phyloP scores from a whole-genome alignment of 2,113 vertebrate species.

The Brevimyrus niger region DNA sequence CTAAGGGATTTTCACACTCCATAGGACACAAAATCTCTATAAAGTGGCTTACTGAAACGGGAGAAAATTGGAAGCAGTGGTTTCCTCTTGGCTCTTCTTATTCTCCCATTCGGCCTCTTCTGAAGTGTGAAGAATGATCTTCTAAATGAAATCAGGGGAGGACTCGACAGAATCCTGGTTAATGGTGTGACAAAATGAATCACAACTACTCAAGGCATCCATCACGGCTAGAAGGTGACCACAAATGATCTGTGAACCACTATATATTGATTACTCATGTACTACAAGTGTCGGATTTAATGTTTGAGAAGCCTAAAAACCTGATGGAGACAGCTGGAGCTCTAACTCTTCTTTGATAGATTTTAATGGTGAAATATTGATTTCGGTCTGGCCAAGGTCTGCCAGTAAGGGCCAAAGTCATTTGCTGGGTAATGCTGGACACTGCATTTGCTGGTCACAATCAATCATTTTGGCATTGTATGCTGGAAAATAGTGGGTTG shows the following conservation, averaged over 20 bases:
- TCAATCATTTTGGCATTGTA: slow-evolving; percentile 92
- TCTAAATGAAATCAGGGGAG: slow-evolving; percentile 84
- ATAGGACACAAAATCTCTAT: slow-evolving; percentile 77
- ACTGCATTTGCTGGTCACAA: slow-evolving; percentile 71
- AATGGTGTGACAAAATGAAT: slow-evolving; percentile 99
- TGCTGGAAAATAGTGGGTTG: slow-evolving; percentile 25
- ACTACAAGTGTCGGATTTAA: slow-evolving; percentile 98
- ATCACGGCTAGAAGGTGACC: slow-evolving; percentile 93
- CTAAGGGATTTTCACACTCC: slow-evolving; percentile 74
- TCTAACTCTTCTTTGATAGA: slow-evolving; percentile 97
- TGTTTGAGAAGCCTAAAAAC: slow-evolving; percentile 85
- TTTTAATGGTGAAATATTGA: slow-evolving; percentile 99
- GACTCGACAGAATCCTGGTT: slow-evolving; percentile 88
- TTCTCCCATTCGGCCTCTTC: slow-evolving; percentile 52
- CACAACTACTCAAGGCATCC: slow-evolving; percentile 91
- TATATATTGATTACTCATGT: slow-evolving; percentile 96
- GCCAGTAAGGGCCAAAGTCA: slow-evolving; percentile 92
- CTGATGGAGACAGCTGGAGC: slow-evolving; percentile 91
- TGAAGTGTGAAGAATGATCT: slow-evolving; percentile 90
- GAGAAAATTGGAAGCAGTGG: slow-evolving; percentile 73
- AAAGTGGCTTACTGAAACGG: slow-evolving; percentile 80
- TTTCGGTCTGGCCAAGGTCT: slow-evolving; percentile 98
- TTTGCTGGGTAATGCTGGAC: slow-evolving; percentile 97
- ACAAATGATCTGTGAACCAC: slow-evolving; percentile 98
- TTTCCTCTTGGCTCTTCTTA: slow-evolving; percentile 36